These are phyloP conservation scores for Bimastos eiseni DNA, from an alignment of 2,888 invertebrate species.

Conservation along the genomic window DNA sequence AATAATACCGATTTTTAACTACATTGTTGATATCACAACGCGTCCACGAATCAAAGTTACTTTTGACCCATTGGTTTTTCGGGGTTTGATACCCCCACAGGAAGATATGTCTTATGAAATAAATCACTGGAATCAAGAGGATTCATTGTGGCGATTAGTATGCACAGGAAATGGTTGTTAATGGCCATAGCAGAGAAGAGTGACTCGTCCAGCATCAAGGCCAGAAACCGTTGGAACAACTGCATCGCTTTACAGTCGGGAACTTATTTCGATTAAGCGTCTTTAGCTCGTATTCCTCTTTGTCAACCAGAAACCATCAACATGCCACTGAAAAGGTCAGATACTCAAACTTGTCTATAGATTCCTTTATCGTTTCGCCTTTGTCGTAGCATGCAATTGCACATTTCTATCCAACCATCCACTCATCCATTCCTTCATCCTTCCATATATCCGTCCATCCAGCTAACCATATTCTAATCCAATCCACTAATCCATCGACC, in stretches of 20 bases:
- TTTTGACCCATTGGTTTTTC: not conserved
- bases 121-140: not conserved
- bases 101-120: not conserved
- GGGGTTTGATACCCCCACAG: not conserved
- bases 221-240: not conserved
- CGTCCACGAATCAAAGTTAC: not conserved
- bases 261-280: not conserved
- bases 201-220: not conserved
- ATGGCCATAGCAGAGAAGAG: not conserved
- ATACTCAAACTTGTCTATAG: not conserved
- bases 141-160: not conserved
- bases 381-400: too few relatives aligned
- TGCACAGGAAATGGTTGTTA: not conserved
- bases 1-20: not conserved
- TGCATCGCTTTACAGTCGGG: too few relatives aligned
- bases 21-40: not conserved
- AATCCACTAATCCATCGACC: too few relatives aligned
- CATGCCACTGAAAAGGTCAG: not conserved
- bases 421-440: too few relatives aligned
- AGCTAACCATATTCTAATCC: too few relatives aligned
- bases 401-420: too few relatives aligned
- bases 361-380: not conserved
- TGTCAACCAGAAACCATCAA: not conserved
- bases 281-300: too few relatives aligned
- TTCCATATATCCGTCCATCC: too few relatives aligned